These are phyloP conservation scores for Platerodrilus igneus DNA, from an alignment of 2,888 invertebrate genomes.

Conservation along the genomic window DNA sequence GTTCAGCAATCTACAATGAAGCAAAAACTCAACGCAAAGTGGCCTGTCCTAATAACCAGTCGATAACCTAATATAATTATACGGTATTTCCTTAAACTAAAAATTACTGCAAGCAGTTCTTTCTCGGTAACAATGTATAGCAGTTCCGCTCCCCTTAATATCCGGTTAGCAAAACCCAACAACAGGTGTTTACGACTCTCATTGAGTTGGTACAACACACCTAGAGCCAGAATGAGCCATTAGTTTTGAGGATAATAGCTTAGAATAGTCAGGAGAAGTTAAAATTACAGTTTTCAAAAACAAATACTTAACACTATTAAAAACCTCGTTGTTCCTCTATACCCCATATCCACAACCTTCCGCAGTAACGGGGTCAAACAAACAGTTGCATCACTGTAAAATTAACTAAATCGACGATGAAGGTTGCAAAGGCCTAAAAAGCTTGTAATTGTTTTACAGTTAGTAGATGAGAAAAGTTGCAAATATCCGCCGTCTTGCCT, in stretches of 20 bases:
- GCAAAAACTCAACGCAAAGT: slow-evolving; percentile 27
- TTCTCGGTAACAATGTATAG: slow-evolving; percentile 27
- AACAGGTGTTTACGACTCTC: slow-evolving; percentile 1
- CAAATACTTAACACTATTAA: slow-evolving; percentile 9
- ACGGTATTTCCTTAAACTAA: slow-evolving; percentile 13
- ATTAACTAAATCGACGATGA: too few species aligned
- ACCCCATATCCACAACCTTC: slow-evolving; percentile 20
- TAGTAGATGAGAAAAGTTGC: slow-evolving; percentile 5
- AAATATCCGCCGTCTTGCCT: slow-evolving; percentile 5
- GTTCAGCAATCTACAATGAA: slow-evolving; percentile 22
- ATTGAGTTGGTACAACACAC: slow-evolving; percentile 10
- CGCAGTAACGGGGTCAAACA: slow-evolving; percentile 16
- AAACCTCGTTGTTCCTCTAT: slow-evolving; percentile 9
- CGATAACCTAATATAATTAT: background rate
- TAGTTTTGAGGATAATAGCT: slow-evolving; percentile 11
- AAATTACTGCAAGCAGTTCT: slow-evolving; percentile 30
- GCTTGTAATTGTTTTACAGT: slow-evolving; percentile 6
- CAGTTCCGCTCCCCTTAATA: slow-evolving; percentile 4
- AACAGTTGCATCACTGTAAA: slow-evolving; percentile 16
- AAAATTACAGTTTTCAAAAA: slow-evolving; percentile 15
- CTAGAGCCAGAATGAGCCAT: slow-evolving; percentile 16
- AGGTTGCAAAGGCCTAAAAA: slow-evolving; percentile 10
- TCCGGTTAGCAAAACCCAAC: slow-evolving; percentile 9
- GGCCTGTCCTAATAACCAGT: slow-evolving; percentile 30
- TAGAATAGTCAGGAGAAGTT: slow-evolving; percentile 5